phyloP scores from a whole-genome alignment of 2,797 vertebrate genomes.

The Onychomys torridus region DNA sequence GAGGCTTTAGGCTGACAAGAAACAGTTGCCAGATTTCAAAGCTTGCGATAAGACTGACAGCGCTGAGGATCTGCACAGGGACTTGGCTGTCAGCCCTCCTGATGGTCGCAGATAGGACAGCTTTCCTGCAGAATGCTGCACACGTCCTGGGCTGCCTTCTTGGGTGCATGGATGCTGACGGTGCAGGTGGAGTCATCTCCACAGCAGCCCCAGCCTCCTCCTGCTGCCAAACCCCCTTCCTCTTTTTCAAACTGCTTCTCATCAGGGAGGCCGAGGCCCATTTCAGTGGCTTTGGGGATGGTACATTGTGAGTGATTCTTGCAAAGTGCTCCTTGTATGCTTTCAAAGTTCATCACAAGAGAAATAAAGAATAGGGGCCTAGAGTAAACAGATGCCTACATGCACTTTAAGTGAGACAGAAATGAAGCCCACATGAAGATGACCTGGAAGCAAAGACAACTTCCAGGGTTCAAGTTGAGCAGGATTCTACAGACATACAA shows the following conservation, averaged over 20 bases:
- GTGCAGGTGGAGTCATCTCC: not conserved
- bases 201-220: slow-evolving; percentile 30
- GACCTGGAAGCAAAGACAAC: not conserved
- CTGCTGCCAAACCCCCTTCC: slow-evolving; percentile 71
- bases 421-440: not conserved
- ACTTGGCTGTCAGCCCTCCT: not conserved
- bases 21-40: not conserved
- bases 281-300: not conserved
- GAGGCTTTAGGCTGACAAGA: not conserved
- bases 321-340: not conserved
- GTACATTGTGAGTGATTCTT: not conserved
- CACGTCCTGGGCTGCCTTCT: not conserved
- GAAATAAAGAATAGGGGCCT: not conserved
- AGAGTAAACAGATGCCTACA: not conserved
- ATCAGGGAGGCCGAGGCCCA: not conserved
- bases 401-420: not conserved
- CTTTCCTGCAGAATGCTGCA: not conserved
- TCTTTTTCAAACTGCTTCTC: not conserved
- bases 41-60: not conserved
- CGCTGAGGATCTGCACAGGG: not conserved
- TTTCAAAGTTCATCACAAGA: not conserved
- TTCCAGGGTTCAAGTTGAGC: not conserved
- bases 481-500: not conserved
- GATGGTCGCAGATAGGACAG: not conserved
- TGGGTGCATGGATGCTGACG: slow-evolving; percentile 50